Base-by-base conservation (phyloP, 1,140 invertebrate species). In the Danaus melanippus region DNA sequence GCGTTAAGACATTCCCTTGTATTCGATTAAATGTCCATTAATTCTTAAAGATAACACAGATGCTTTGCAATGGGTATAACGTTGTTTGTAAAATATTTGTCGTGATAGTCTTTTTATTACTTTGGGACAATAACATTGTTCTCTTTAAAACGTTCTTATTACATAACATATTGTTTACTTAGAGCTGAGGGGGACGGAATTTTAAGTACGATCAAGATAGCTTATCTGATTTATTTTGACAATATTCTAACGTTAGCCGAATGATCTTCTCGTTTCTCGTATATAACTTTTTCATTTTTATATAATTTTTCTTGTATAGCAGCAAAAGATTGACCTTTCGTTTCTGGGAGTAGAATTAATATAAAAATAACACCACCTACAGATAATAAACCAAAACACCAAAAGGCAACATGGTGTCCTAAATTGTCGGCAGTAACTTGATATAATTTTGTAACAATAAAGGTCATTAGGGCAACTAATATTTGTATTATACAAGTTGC, bases 311-410 rank as follows among this genome's bases (percentile, higher is more conserved):
- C 79, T 60, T 88, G 87, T 65, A 88, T 88, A 32, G 82, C 74
- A 2, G 84, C 91, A 32, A 95, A 89, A 0, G 92, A 91, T 72
- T 93, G 93, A 1, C 93, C 93, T 79, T 95, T 96, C 0, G 94
- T 96, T 84, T 96, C 95, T 0, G 94, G 94, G 5, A 95, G 87
- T 52, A 89, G 87, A 7, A 90, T 74, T 40, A 91, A 72, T 50
- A 92, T 89, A 69, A 92, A 95, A 40, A 92, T 51, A 0, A 92
- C 75, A 45, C 92, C 89, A 3, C 90, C 59, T 0, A 91, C 68
- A 21, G 92, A 93, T 53, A 92, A 85, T 8, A 90, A 80, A 0
- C 92, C 88, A 74, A 97, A 97, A 10, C 92, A 76, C 87, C 90
- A 92, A 82, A 94, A 95, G 0, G 91, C 90, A 1, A 91, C 90